Conservation (phyloP, 2,888 invertebrate species). For the Andrena flavipes region DNA sequence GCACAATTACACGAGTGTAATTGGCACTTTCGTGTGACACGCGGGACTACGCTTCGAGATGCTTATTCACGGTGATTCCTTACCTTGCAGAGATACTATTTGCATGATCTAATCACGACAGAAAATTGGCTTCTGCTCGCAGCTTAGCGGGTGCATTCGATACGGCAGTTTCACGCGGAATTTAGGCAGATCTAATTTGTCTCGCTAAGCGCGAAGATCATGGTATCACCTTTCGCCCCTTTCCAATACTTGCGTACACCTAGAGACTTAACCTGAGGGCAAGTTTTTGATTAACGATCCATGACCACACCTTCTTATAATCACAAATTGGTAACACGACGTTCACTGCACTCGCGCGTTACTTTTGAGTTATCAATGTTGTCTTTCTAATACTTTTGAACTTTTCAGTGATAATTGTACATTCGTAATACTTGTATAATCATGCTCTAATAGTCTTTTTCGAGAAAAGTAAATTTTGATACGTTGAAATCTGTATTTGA, state of each 20-base stretch:
- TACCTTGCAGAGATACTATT: slow-evolving; percentile 40
- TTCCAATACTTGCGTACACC: slow-evolving; percentile 3
- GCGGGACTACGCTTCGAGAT: slow-evolving; percentile 8
- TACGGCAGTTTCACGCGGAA: slow-evolving; percentile 40
- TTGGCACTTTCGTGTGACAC: slow-evolving; percentile 48
- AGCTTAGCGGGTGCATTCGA: slow-evolving; percentile 39
- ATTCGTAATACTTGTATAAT: no score
- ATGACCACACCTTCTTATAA: no score
- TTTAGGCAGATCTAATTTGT: slow-evolving; percentile 53
- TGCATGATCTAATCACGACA: slow-evolving; percentile 54
- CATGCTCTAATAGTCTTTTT: no score
- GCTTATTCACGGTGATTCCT: slow-evolving; percentile 48
- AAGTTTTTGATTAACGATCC: not conserved
- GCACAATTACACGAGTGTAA: slow-evolving; percentile 30
- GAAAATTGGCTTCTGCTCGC: slow-evolving; percentile 57
- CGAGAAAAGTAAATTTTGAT: no score
- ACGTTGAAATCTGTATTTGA: no score
- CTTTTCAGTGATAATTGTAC: no score
- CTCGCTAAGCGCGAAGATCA: slow-evolving; percentile 1
- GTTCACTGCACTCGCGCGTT: no score
- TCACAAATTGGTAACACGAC: no score
- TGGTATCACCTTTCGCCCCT: slow-evolving; percentile 38
- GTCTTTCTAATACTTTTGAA: no score
- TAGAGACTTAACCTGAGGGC: not conserved
- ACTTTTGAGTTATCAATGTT: no score